Conservation (phyloP, 2,888 invertebrate genomes). For the Neocrepidodera transversa region DNA sequence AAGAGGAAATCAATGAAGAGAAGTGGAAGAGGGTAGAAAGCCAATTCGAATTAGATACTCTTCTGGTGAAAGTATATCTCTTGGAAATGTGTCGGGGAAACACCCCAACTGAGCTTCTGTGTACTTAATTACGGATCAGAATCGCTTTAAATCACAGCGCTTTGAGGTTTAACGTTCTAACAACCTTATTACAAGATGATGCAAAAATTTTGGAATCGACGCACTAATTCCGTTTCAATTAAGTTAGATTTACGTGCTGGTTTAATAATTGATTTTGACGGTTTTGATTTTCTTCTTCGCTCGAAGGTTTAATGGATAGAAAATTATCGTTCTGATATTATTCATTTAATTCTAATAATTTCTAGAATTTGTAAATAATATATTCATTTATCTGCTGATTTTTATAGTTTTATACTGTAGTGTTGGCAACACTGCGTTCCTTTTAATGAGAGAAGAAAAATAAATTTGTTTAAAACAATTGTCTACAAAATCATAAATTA, state of each 20-base stretch:
- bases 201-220: slow-evolving; percentile 46
- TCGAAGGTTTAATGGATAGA: background rate
- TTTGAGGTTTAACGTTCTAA: slow-evolving; percentile 43
- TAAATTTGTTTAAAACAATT: no score
- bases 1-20: slow-evolving; percentile 59
- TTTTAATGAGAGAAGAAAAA: no score
- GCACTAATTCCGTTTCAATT: slow-evolving; percentile 44
- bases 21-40: slow-evolving; percentile 39
- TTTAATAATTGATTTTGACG: slow-evolving; percentile 10
- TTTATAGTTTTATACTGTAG: no score
- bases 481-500: no score
- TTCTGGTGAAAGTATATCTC: slow-evolving; percentile 46
- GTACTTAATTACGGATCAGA: slow-evolving; percentile 56
- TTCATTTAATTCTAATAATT: no score
- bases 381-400: no score
- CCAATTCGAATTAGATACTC: slow-evolving; percentile 56
- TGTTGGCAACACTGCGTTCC: no score
- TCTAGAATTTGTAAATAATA: no score
- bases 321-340: no score
- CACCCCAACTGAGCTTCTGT: slow-evolving; percentile 40
- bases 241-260: slow-evolving; percentile 32
- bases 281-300: slow-evolving; percentile 1
- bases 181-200: slow-evolving; percentile 48
- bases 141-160: slow-evolving; percentile 53
- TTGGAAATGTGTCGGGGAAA: slow-evolving; percentile 54